phyloP scores from a whole-genome alignment of 2,113 vertebrate genomes.

The Onychostruthus taczanowskii region DNA sequence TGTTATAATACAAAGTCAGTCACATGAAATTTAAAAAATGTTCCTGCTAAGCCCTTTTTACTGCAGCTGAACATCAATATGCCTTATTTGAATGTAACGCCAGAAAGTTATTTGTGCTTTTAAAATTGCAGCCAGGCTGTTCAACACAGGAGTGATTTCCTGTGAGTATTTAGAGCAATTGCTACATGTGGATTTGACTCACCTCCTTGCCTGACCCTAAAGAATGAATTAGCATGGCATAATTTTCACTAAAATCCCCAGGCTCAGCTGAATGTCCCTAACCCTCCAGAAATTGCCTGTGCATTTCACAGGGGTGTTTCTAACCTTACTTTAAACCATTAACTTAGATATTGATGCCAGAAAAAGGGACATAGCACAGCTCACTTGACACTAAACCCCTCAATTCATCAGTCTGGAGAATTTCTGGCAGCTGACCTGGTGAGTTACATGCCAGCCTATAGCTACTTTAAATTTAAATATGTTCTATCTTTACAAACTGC shows the following conservation, averaged over 20 bases:
- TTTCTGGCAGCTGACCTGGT: background rate
- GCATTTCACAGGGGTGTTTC: background rate
- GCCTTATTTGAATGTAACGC: background rate
- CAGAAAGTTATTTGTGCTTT: conserved; percentile 38
- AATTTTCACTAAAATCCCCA: background rate
- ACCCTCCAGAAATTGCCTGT: background rate
- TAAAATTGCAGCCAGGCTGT: background rate
- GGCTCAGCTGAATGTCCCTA: background rate
- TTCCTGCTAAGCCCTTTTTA: background rate
- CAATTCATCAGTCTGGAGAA: background rate
- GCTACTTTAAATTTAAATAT: background rate
- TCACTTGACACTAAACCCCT: background rate
- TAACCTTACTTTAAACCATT: background rate
- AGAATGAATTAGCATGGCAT: background rate
- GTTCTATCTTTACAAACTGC: background rate
- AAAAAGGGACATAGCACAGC: background rate
- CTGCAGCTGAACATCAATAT: background rate
- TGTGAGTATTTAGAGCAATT: background rate
- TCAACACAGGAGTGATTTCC: background rate
- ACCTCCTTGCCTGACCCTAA: background rate
- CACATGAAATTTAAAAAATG: conserved; percentile 10
- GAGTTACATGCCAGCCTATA: background rate
- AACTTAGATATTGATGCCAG: background rate
- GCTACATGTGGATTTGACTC: background rate
- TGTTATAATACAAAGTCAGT: background rate